phyloP scores from a whole-genome alignment of 1,140 invertebrate species.

The Mamestra configurata region DNA sequence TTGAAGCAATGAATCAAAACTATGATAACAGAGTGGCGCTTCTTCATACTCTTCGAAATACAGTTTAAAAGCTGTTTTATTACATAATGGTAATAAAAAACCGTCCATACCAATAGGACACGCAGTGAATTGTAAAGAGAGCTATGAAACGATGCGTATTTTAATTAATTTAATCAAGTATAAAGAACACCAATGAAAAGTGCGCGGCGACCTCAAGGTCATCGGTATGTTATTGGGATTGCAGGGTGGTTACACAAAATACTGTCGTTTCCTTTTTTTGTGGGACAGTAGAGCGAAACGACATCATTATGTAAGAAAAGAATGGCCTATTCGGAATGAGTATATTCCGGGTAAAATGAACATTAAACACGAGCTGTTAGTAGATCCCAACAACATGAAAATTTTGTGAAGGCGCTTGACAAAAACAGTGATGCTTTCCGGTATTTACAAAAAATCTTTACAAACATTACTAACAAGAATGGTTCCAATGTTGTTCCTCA shows the following conservation, averaged over 20 bases:
- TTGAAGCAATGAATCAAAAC: conserved; percentile 8
- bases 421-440: conserved; percentile 24
- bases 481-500: too few relatives aligned
- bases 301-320: conserved; percentile 58
- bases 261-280: conserved; percentile 69
- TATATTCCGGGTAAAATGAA: conserved; percentile 61
- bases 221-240: conserved; percentile 50
- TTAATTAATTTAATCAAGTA: conserved; percentile 28
- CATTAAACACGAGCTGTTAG: conserved; percentile 62
- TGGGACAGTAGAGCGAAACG: conserved; percentile 67
- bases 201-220: conserved; percentile 20
- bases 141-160: conserved; percentile 13
- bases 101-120: conserved; percentile 28
- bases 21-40: conserved; percentile 13
- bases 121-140: conserved; percentile 22
- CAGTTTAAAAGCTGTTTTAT: conserved; percentile 30
- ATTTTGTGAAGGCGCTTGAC: conserved; percentile 69
- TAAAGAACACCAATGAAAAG: conserved; percentile 3
- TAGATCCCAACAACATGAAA: conserved; percentile 62
- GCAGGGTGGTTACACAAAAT: conserved; percentile 74
- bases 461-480: conserved; percentile 22
- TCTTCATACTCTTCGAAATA: conserved; percentile 28
- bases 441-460: conserved; percentile 33
- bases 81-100: conserved; percentile 31
- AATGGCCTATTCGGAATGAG: conserved; percentile 58